phyloP scores from a whole-genome alignment of 2,113 vertebrate species.

The Nothobranchius furzeri region DNA sequence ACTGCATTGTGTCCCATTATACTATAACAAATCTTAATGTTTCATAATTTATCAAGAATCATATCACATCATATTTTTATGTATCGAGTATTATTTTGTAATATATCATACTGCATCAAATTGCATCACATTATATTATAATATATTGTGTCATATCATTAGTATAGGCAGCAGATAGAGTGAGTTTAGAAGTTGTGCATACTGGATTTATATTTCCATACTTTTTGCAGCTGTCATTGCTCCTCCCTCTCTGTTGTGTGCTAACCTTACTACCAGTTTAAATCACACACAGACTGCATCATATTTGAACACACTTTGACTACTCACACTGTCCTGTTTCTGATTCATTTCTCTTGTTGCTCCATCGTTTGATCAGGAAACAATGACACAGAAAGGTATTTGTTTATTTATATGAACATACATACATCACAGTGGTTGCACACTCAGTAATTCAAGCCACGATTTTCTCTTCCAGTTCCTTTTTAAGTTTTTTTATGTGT shows the following conservation, averaged over 20 bases:
- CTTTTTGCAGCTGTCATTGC: neutral
- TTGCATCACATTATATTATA: no score
- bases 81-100: no score
- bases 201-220: neutral
- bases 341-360: slow-evolving; percentile 18
- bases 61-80: no score
- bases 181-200: neutral
- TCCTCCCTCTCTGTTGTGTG: neutral
- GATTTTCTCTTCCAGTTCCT: neutral
- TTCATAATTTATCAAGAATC: no score
- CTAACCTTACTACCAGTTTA: neutral
- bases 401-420: neutral
- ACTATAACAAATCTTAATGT: no score
- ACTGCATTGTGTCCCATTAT: no score
- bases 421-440: no score
- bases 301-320: neutral
- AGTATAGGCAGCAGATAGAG: neutral
- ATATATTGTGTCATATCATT: no score
- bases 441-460: neutral
- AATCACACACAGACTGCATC: neutral
- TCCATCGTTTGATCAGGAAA: neutral
- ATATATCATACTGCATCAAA: no score
- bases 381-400: neutral
- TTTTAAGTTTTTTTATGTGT: neutral
- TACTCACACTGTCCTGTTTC: neutral